Evolutionary conservation across 2,113 vertebrate genomes (phyloP).

Genomic region (Gorilla gorilla): DNA sequence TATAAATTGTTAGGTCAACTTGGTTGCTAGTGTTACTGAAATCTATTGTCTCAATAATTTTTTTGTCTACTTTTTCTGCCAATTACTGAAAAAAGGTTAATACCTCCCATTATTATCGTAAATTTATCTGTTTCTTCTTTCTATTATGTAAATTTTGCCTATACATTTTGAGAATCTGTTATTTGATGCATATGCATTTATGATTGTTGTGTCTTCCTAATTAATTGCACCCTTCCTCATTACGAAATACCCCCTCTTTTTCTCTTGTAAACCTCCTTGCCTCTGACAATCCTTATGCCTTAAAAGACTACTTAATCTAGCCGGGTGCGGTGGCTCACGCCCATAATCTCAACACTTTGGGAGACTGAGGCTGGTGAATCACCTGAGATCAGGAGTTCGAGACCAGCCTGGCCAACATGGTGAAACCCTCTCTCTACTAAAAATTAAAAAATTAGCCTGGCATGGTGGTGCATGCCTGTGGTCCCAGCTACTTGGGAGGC

Average conservation of each 20-base stretch:
- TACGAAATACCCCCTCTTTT: background rate
- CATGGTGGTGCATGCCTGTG: too few relatives aligned
- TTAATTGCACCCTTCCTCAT: background rate
- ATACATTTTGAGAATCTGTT: background rate
- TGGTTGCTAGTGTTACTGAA: background rate
- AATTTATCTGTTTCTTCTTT: background rate
- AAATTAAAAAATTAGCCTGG: too few relatives aligned
- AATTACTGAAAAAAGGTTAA: background rate
- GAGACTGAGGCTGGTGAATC: too few relatives aligned
- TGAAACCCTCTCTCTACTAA: too few relatives aligned
- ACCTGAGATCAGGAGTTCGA: too few relatives aligned
- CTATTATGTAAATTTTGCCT: background rate
- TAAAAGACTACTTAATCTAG: background rate
- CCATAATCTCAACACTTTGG: too few relatives aligned
- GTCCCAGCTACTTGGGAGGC: too few relatives aligned
- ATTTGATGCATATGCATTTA: background rate
- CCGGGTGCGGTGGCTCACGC: too few relatives aligned
- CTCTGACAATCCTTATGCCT: background rate
- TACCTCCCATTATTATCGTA: background rate
- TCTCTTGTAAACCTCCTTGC: background rate
- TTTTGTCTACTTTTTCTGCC: background rate
- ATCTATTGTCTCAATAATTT: background rate
- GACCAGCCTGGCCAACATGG: too few relatives aligned
- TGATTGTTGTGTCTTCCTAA: background rate
- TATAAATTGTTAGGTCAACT: background rate